Percentiles rank a stretch among this genome's conserved stretches.
Evolutionary conservation across 2,797 vertebrate genomes (phyloP).

Genomic region (Chaetophractus vellerosus): DNA sequence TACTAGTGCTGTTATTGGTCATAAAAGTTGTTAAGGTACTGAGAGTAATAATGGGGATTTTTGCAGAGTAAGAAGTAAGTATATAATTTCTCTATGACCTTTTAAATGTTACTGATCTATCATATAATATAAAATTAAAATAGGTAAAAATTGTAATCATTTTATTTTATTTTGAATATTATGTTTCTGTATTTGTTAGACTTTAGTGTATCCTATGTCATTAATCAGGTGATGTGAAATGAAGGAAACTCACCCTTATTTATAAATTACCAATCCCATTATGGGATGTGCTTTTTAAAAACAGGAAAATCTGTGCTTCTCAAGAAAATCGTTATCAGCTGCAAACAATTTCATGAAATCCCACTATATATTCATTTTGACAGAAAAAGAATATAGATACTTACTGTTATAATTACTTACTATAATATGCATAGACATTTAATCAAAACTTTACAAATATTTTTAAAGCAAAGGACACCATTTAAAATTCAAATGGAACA

Average conservation of each 20-base stretch:
- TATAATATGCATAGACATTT: background rate
- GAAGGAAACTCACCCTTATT: background rate
- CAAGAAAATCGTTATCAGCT: background rate
- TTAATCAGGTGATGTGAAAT: background rate
- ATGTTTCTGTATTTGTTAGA: background rate
- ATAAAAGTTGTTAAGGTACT: slow-evolving; percentile 77
- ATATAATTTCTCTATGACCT: slow-evolving; percentile 66
- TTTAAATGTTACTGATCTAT: slow-evolving; percentile 53
- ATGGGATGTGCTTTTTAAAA: background rate
- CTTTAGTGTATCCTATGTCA: background rate
- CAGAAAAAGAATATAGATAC: slow-evolving; percentile 13
- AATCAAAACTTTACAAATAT: background rate
- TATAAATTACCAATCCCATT: background rate
- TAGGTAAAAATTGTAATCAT: background rate
- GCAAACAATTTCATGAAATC: background rate
- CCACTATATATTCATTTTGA: background rate
- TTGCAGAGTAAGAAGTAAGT: slow-evolving; percentile 53
- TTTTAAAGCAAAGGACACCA: background rate
- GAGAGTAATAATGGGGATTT: slow-evolving; percentile 65
- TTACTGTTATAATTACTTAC: background rate
- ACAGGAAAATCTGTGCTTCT: background rate
- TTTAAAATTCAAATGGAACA: background rate
- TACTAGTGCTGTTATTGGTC: slow-evolving; percentile 64
- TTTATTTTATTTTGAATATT: slow-evolving; percentile 50
- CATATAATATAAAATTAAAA: slow-evolving; percentile 59